Evolutionary conservation across 2,888 invertebrate species (phyloP), one percentile per base, ranked within the genome.

Genomic region (Baccha elongata): DNA sequence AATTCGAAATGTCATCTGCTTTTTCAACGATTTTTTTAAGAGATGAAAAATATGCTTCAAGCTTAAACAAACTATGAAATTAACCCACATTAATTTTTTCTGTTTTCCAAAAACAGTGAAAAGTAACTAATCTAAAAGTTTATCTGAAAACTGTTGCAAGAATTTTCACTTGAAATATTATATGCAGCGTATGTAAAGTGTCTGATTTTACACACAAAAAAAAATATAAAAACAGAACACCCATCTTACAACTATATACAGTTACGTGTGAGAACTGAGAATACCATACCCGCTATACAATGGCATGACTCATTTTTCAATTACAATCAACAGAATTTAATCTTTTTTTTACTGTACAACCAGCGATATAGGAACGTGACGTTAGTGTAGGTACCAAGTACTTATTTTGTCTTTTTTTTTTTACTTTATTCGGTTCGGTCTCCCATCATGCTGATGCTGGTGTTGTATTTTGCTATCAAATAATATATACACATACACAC

Each of bases 241-340:
- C 73, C 67, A 48, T 65, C 17, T 3, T 3, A 26, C 13, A 15
- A 26, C 17, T 29, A 67, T 29, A 67, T 62, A 53, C 79, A 73
- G 52, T 67, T 73, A 69, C 62, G 35, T 50, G 35, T 74, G 74
- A 55, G 52, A 76, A 76, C 69, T 74, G 74, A 55, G 52, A 76
- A 76, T 75, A 75, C 58, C 68, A 75, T 65, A 68, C 32, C 48
- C 60, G 26, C 10, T 40, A 10, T 42, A 29, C 58, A 42, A 74
- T 62, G 37, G 72, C 46, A 83, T 83, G 81, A 83, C 78, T 83
- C 81, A 83, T 83, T 78, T 83, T 83, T 78, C 78, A 78, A 78
- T 83, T 72, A 55, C 72, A 78, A 55, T 62, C 76, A 81, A 76
- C 81, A 53, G 71, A 81, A 81, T 83, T 83, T 78, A 67, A 71